Evolutionary conservation across 1,140 invertebrate species (phyloP).

Genomic region (Amyelois transitella): DNA sequence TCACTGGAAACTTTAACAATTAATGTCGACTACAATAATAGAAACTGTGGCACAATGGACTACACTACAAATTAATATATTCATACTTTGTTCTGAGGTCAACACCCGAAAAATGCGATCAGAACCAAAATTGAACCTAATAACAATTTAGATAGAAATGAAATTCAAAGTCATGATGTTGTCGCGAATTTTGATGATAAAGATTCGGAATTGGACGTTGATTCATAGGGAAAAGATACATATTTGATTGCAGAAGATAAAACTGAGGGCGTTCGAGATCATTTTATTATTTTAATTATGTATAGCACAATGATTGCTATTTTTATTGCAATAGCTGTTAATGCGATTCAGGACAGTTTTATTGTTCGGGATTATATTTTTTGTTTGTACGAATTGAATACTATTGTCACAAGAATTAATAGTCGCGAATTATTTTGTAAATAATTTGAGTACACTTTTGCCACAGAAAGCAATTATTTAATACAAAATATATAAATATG

Average conservation of each 20-base stretch:
- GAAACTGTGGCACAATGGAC: constrained; percentile 55
- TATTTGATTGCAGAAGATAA: not conserved
- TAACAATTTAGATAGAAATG: not conserved
- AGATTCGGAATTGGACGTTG: not conserved
- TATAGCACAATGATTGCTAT: constrained; percentile 34
- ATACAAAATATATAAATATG: not conserved
- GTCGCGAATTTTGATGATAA: constrained; percentile 5
- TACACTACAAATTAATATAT: constrained; percentile 64
- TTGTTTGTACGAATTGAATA: not conserved
- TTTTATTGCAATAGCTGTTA: constrained; percentile 40
- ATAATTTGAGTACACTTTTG: no score
- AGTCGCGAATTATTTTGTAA: not conserved
- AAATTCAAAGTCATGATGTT: constrained; percentile 10
- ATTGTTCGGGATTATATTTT: constrained; percentile 12
- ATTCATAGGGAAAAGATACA: not conserved
- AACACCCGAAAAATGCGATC: constrained; percentile 32
- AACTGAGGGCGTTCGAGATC: constrained; percentile 9
- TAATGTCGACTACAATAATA: constrained; percentile 50
- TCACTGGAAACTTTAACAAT: constrained; percentile 55
- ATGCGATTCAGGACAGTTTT: constrained; percentile 41
- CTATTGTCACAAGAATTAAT: not conserved
- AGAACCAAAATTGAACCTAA: constrained; percentile 21
- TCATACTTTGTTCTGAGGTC: constrained; percentile 44
- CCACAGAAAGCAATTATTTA: not conserved
- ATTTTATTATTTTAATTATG: constrained; percentile 23